These are phyloP conservation scores for Podotricha telesiphe DNA, from an alignment of 2,888 invertebrate genomes.

Conservation along the genomic window DNA sequence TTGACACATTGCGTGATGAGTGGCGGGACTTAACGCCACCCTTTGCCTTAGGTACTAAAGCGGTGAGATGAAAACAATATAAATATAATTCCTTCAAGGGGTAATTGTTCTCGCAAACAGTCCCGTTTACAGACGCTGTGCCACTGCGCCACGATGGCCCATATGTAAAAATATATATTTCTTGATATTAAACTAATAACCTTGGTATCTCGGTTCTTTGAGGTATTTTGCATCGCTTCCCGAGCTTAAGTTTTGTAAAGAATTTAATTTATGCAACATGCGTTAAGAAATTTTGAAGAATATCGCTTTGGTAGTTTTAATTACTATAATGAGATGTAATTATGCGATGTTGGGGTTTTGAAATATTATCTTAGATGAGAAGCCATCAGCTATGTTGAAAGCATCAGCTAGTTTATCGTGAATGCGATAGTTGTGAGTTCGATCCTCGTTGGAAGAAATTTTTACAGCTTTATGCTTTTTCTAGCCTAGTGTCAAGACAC, in stretches of 20 bases:
- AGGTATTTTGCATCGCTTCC: conserved; percentile 11
- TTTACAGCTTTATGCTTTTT: too few species aligned
- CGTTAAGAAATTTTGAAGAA: conserved; percentile 6
- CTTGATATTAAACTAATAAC: conserved; percentile 12
- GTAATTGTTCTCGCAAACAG: too few species aligned
- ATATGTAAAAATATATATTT: too few species aligned
- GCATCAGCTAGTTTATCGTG: too few species aligned
- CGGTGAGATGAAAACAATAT: too few species aligned
- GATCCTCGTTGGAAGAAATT: neutral
- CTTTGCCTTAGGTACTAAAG: too few species aligned
- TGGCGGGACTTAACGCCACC: too few species aligned
- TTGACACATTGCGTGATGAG: too few species aligned
- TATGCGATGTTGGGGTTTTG: neutral
- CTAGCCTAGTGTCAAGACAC: too few species aligned
- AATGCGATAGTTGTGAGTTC: neutral
- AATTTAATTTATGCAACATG: conserved; percentile 23
- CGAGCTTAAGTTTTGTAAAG: conserved; percentile 10
- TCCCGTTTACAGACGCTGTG: too few species aligned
- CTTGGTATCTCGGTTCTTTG: conserved; percentile 10
- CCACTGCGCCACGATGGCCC: neutral
- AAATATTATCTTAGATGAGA: neutral
- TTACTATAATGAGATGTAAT: conserved; percentile 4
- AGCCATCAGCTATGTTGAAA: too few species aligned
- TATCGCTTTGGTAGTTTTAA: neutral
- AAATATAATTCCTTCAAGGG: too few species aligned